Percentiles rank a stretch among this genome's conserved stretches.
Conservation (phyloP, 1,140 invertebrate genomes). For the Drosophila lowei region DNA sequence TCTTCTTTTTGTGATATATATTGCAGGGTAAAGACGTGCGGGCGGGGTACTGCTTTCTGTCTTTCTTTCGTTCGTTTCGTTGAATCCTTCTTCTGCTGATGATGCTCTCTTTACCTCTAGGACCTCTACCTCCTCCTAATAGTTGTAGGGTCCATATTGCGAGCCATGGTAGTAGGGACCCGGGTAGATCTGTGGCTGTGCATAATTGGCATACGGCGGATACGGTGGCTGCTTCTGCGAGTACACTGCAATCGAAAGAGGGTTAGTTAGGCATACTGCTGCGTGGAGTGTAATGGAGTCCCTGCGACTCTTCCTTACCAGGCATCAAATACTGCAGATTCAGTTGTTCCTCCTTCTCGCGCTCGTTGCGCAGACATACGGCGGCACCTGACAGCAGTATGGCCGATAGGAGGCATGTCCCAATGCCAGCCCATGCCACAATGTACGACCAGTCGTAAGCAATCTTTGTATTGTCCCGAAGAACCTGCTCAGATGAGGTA, state of each 20-base stretch:
- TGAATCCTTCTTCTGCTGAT: too few species aligned
- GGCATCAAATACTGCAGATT: conserved; percentile 99
- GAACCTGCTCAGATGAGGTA: conserved; percentile 85
- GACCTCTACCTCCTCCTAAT: conserved; percentile 83
- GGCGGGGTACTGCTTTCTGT: conserved; percentile 12
- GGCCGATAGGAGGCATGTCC: conserved; percentile 92
- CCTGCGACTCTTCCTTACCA: conserved; percentile 86
- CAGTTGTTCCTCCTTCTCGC: conserved; percentile 95
- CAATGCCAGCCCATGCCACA: conserved; percentile 96
- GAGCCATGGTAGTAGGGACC: conserved; percentile 95
- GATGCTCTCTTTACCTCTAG: conserved; percentile 19
- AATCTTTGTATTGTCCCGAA: conserved; percentile 92
- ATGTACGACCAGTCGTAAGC: conserved; percentile 98
- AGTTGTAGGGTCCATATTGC: conserved; percentile 96
- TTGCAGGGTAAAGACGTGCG: neutral
- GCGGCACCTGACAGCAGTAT: conserved; percentile 96
- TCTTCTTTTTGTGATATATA: too few species aligned
- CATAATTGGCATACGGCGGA: conserved; percentile 93
- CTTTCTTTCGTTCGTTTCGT: conserved; percentile 1
- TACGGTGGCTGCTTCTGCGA: conserved; percentile 95
- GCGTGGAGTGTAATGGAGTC: too few species aligned
- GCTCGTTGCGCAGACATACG: conserved; percentile 95
- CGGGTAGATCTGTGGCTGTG: conserved; percentile 91
- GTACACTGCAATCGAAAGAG: conserved; percentile 87
- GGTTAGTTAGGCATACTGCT: neutral